phyloP scores from a whole-genome alignment of 1,140 invertebrate genomes.

The Gonatopus flavifemur region DNA sequence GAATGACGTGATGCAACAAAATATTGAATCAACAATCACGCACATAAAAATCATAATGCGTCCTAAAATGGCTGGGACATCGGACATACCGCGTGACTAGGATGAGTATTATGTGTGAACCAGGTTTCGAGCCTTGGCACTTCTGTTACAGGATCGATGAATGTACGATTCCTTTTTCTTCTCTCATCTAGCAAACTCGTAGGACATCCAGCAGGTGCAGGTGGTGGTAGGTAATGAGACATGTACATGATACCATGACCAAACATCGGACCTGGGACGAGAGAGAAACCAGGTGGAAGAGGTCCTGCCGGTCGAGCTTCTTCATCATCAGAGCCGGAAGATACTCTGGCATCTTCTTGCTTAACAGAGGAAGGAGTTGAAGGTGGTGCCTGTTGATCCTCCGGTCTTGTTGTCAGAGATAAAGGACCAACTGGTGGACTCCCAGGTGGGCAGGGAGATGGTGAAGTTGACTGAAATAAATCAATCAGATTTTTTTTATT shows the following conservation, averaged over 20 bases:
- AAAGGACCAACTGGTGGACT: slow-evolving; percentile 66
- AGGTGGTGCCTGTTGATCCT: slow-evolving; percentile 45
- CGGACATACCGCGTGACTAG: slow-evolving; percentile 78
- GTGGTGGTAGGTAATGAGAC: slow-evolving; percentile 72
- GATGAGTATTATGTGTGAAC: slow-evolving; percentile 97
- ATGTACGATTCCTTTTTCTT: slow-evolving; percentile 93
- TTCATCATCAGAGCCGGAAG: slow-evolving; percentile 55
- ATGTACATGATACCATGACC: slow-evolving; percentile 87
- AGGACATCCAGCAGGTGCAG: slow-evolving; percentile 60
- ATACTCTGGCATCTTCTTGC: slow-evolving; percentile 54
- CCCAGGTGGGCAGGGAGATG: slow-evolving; percentile 58
- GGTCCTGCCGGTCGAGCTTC: slow-evolving; percentile 56
- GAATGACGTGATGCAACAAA: too few species aligned
- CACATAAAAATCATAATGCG: too few species aligned
- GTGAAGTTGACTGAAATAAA: slow-evolving; percentile 46
- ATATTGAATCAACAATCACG: too few species aligned
- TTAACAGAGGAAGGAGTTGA: slow-evolving; percentile 47
- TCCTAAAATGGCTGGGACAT: too few species aligned
- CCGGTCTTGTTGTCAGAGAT: slow-evolving; percentile 64
- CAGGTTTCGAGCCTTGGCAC: slow-evolving; percentile 95
- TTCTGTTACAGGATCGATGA: slow-evolving; percentile 97
- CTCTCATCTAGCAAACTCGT: slow-evolving; percentile 74
- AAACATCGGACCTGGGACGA: slow-evolving; percentile 83
- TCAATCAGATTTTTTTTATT: too few species aligned
- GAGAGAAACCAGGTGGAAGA: slow-evolving; percentile 67